These are phyloP conservation scores for Tyto alba DNA, from an alignment of 2,113 vertebrate species.

Conservation along the genomic window DNA sequence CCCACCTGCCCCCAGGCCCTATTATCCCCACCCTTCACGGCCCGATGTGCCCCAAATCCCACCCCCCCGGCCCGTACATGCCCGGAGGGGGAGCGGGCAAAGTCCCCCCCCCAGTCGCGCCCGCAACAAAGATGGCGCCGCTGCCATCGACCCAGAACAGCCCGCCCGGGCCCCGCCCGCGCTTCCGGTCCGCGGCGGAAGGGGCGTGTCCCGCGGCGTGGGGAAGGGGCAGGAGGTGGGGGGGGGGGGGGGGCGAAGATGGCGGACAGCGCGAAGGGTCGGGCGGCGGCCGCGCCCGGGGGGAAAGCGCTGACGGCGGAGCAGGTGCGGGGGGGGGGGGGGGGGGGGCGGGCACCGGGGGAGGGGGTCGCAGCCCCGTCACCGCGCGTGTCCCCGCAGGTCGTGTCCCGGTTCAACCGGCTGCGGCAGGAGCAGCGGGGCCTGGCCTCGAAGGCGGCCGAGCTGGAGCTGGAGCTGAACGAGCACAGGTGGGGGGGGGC, in stretches of 20 bases:
- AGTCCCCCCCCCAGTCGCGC: not conserved
- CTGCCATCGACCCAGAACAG: too few relatives aligned
- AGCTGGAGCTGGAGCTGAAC: slow-evolving; percentile 91
- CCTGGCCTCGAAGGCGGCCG: slow-evolving; percentile 86
- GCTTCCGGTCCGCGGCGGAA: not conserved
- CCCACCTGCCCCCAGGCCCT: not conserved
- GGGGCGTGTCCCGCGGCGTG: not conserved
- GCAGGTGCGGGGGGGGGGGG: not conserved
- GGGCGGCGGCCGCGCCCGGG: not conserved
- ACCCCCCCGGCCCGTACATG: not conserved
- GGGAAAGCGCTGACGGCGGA: slow-evolving; percentile 15
- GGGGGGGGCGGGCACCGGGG: not conserved
- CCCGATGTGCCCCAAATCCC: not conserved
- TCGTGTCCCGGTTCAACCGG: slow-evolving; percentile 88
- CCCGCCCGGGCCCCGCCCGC: not conserved
- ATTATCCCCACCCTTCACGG: not conserved
- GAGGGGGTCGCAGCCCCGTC: too few relatives aligned
- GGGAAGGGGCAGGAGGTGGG: too few relatives aligned
- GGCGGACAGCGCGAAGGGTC: slow-evolving; percentile 33
- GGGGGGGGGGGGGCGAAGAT: not conserved
- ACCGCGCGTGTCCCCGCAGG: slow-evolving; percentile 61
- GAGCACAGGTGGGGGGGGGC: slow-evolving; percentile 80
- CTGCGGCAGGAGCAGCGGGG: slow-evolving; percentile 89
- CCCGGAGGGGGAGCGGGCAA: not conserved
- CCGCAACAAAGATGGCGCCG: not conserved